Base-by-base conservation (phyloP, 2,888 invertebrate genomes). In the Drosophila nr. perissopoda region DNA sequence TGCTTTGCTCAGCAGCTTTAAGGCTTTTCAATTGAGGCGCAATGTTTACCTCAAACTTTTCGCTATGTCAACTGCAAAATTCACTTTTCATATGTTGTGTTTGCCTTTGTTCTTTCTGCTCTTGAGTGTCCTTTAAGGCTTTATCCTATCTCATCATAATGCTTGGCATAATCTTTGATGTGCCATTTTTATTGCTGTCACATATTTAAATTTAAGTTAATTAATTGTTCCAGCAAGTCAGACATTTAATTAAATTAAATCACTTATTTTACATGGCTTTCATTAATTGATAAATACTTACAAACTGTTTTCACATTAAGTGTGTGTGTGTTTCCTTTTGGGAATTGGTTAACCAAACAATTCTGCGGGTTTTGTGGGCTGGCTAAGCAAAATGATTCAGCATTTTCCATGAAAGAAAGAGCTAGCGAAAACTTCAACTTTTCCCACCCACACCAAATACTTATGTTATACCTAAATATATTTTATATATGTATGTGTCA, bases 31-130 rank as follows among this genome's bases (percentile, higher is more conserved):
- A 49, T 49, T 52, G 16, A 36, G 27, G 2, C 25, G 13, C 57
- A 73, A 66, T 73, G 40, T 66, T 57, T 62, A 25, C n/a, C 16
- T n/a, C 10, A 21, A 49, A 18, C 11, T 11, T 49, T 36, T 38
- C 10, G 46, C 46, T 16, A 2, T 16, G 21, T 46, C 21, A 13
- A 42, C 13, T 42, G 1, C 13, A 54, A 36, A 27, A 27, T 13
- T 54, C 18, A 18, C 27, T 54, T n/a, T 56, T 27, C 36, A 25
- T 27, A 36, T 36, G n/a, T 38, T 3, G 8, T 13, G 0, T 27
- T 38, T 27, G 18, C n/a, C 13, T 7, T 54, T n/a, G 6, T 36
- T 31, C n/a, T 18, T 36, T 36, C 7, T 36, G 16, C 16, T 7
- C 36, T 18, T 1, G 36, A 36, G 16, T 18, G 36, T 36, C 36